Evolutionary conservation across 1,140 invertebrate species (phyloP).

Genomic region (Panulirus ornatus): DNA sequence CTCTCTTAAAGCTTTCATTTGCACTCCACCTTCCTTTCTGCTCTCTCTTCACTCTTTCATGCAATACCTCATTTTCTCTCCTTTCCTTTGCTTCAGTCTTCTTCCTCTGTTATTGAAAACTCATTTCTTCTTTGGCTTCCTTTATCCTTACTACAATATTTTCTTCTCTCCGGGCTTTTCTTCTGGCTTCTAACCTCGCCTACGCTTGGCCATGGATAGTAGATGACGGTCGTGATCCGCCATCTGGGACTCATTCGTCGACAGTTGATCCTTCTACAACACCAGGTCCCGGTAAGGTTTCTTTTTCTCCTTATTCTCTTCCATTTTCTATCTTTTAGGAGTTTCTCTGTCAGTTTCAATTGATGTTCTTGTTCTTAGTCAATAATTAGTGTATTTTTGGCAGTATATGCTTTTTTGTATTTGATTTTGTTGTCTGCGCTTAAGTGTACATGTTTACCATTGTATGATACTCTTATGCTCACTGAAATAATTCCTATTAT

Average conservation of each 20-base stretch:
- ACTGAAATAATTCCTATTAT: too few species aligned
- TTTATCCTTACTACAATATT: constrained; percentile 31
- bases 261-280: constrained; percentile 33
- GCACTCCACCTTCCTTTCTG: too few species aligned
- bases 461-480: not conserved
- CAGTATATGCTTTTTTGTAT: not conserved
- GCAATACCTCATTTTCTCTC: not conserved
- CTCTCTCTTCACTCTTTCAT: too few species aligned
- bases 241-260: constrained; percentile 40
- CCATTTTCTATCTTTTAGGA: constrained; percentile 28
- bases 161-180: constrained; percentile 57
- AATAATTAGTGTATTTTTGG: not conserved
- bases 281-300: constrained; percentile 52
- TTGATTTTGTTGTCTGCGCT: constrained; percentile 5
- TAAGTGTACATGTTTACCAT: not conserved
- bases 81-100: not conserved
- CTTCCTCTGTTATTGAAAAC: not conserved
- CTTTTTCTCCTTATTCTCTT: constrained; percentile 43
- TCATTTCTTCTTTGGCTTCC: not conserved
- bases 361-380: not conserved
- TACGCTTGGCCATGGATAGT: constrained; percentile 61
- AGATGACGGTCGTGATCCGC: constrained; percentile 15
- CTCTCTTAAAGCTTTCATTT: too few species aligned
- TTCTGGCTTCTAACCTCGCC: constrained; percentile 64
- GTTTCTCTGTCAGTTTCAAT: constrained; percentile 21